These are phyloP conservation scores for Parotocinclus haroldoi DNA, from an alignment of 2,797 vertebrate species.

Conservation along the genomic window DNA sequence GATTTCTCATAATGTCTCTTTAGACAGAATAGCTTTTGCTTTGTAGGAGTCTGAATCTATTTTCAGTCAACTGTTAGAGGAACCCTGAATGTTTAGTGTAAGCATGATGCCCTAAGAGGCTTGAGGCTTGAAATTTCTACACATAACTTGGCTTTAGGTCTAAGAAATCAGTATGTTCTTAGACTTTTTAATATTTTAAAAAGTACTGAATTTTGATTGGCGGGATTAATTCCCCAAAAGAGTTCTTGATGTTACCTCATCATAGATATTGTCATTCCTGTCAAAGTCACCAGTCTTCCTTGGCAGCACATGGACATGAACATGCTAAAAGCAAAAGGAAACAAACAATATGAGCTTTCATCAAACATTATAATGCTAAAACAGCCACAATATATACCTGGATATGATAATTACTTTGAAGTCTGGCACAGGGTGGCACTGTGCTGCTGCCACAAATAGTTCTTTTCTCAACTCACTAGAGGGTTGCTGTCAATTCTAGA, in stretches of 20 bases:
- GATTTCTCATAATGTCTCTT: too few species aligned
- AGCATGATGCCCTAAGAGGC: too few species aligned
- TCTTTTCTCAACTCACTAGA: constrained; percentile 51
- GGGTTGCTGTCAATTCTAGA: constrained; percentile 52
- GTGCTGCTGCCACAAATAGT: constrained; percentile 11
- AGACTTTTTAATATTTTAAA: too few species aligned
- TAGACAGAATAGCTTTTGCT: too few species aligned
- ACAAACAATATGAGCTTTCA: constrained; percentile 36
- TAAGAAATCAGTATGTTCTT: too few species aligned
- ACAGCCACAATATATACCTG: constrained; percentile 18
- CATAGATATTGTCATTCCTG: constrained; percentile 77
- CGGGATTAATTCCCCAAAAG: too few species aligned
- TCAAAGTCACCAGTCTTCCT: constrained; percentile 78
- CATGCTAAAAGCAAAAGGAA: constrained; percentile 72
- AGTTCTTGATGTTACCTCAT: constrained; percentile 65
- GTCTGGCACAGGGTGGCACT: constrained; percentile 38
- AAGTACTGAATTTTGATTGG: too few species aligned
- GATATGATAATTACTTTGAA: constrained; percentile 52
- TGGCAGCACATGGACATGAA: constrained; percentile 80
- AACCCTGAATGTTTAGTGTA: too few species aligned
- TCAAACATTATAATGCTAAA: constrained; percentile 25
- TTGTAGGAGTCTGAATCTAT: too few species aligned
- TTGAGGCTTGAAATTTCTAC: too few species aligned
- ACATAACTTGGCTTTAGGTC: too few species aligned
- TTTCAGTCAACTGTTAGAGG: too few species aligned